Conservation (phyloP, 2,888 invertebrate species). For the Hirtodrosophila cameraria region DNA sequence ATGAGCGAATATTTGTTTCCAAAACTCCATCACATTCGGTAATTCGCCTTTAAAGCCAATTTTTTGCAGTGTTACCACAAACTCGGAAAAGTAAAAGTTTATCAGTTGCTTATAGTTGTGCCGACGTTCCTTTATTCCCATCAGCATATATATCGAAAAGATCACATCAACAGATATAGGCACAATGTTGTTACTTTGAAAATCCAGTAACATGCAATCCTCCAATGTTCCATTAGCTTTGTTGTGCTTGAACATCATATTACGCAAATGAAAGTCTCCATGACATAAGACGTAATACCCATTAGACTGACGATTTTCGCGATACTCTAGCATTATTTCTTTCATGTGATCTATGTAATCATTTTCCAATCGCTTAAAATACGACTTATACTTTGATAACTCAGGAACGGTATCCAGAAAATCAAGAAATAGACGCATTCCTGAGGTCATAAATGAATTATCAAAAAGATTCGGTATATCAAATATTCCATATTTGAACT, state of each 20-base stretch:
- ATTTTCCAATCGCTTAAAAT: conserved; percentile 12
- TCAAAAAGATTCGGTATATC: conserved; percentile 42
- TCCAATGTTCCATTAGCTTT: conserved; percentile 40
- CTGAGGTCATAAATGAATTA: conserved; percentile 32
- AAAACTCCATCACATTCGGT: conserved; percentile 58
- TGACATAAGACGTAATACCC: conserved; percentile 49
- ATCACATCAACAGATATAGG: conserved; percentile 56
- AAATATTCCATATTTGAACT: conserved; percentile 79
- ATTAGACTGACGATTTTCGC: conserved; percentile 29
- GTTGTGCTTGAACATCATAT: conserved; percentile 63
- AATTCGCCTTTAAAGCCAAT: conserved; percentile 59
- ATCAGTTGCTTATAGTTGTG: conserved; percentile 13
- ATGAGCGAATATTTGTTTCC: conserved; percentile 47
- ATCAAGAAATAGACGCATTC: conserved; percentile 46
- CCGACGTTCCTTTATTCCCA: conserved; percentile 53
- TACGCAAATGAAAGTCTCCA: conserved; percentile 65
- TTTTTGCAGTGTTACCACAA: conserved; percentile 55
- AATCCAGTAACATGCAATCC: conserved; percentile 63
- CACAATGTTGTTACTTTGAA: conserved; percentile 56
- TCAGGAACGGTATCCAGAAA: conserved; percentile 42
- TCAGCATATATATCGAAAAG: conserved; percentile 63
- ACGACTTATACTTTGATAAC: conserved; percentile 30
- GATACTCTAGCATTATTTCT: conserved; percentile 28
- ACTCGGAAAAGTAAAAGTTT: conserved; percentile 52
- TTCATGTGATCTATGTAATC: not conserved